Evolutionary conservation across 1,140 invertebrate species (phyloP).

Genomic region (Diabrotica virgifera): DNA sequence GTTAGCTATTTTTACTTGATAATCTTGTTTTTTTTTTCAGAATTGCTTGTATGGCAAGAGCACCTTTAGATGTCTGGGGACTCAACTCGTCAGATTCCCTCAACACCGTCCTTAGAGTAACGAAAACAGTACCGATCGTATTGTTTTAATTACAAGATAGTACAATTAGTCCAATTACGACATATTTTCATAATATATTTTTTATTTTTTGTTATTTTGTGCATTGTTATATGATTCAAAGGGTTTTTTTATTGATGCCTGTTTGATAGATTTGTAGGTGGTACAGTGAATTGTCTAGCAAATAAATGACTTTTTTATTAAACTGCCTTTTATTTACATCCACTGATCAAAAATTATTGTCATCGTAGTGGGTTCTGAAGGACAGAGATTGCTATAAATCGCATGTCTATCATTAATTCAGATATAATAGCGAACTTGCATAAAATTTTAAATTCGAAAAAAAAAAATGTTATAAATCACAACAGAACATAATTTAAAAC

Average conservation of each 20-base stretch:
- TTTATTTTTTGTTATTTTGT: conserved; percentile 6
- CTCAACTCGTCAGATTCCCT: conserved; percentile 40
- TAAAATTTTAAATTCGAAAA: no score
- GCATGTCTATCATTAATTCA: no score
- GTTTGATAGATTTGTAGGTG: not conserved
- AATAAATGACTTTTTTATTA: no score
- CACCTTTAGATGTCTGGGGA: conserved; percentile 60
- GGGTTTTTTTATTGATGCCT: conserved; percentile 6
- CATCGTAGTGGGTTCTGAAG: no score
- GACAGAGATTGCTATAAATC: no score
- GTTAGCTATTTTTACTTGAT: not conserved
- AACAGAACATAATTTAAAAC: no score
- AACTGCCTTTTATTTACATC: no score
- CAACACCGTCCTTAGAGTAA: conserved; percentile 35
- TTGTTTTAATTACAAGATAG: conserved; percentile 18
- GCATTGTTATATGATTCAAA: not conserved
- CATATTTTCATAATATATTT: not conserved
- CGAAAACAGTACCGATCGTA: conserved; percentile 39
- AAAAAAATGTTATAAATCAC: no score
- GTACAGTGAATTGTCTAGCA: not conserved
- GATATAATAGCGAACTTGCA: no score
- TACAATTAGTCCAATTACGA: not conserved
- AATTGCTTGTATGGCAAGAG: conserved; percentile 55
- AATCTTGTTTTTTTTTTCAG: conserved; percentile 48
- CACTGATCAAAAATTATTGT: no score